These are phyloP conservation scores for Alloscopus bannaensis DNA, from an alignment of 2,888 invertebrate genomes.

Conservation along the genomic window DNA sequence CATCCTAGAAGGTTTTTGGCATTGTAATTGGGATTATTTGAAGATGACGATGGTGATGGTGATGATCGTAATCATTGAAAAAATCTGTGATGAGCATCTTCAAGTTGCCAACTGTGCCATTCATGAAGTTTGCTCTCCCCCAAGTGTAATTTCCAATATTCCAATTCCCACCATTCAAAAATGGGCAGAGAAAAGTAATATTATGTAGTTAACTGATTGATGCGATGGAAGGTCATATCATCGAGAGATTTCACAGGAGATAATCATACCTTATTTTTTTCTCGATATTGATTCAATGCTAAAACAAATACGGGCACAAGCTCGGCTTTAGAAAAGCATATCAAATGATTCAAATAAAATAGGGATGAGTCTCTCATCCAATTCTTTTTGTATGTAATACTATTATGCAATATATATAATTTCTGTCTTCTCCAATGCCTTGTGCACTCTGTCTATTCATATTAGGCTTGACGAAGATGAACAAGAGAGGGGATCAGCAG, in stretches of 20 bases:
- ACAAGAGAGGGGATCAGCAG: constrained; percentile 28
- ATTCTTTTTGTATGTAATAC: not conserved
- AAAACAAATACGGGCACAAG: constrained; percentile 65
- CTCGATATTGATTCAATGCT: constrained; percentile 10
- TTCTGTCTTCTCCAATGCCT: constrained; percentile 1
- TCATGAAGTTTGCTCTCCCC: not conserved
- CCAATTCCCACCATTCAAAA: constrained; percentile 22
- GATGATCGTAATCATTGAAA: constrained; percentile 26
- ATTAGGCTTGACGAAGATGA: constrained; percentile 43
- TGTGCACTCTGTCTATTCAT: constrained; percentile 38
- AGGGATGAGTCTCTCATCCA: not conserved
- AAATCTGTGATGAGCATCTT: not conserved
- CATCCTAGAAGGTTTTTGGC: constrained; percentile 35
- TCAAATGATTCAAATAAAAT: not conserved
- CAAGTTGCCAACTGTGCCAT: not conserved
- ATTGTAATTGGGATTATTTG: constrained; percentile 52
- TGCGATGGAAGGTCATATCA: constrained; percentile 39
- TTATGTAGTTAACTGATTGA: constrained; percentile 3
- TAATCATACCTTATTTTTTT: not conserved
- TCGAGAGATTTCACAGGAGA: constrained; percentile 23
- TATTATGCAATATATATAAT: constrained; percentile 3
- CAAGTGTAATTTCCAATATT: not conserved
- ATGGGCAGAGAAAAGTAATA: not conserved
- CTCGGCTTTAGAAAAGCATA: constrained; percentile 26
- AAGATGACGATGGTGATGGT: constrained; percentile 22